Percentiles rank a stretch among this genome's conserved stretches.
Evolutionary conservation across 1,140 invertebrate genomes (phyloP).

Genomic region (Pantala flavescens): DNA sequence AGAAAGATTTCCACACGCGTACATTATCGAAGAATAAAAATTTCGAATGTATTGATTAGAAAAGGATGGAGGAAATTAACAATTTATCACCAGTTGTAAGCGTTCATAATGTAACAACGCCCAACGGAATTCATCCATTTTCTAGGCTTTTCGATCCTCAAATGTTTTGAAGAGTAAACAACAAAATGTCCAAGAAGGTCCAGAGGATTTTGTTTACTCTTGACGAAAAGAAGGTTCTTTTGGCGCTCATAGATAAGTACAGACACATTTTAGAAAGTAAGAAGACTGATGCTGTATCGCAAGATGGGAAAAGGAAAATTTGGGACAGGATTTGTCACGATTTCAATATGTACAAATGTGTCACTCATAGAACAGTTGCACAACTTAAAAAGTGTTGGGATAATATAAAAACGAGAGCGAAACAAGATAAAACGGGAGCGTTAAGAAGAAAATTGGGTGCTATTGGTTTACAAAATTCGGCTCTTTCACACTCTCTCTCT

Average conservation of each 20-base stretch:
- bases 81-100: too few species aligned
- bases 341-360: slow-evolving; percentile 7
- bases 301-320: background rate
- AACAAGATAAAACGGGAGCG: background rate
- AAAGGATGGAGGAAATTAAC: too few species aligned
- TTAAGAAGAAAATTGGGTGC: background rate
- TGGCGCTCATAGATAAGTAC: background rate
- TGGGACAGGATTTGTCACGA: background rate
- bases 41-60: too few species aligned
- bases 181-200: slow-evolving; percentile 6
- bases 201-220: slow-evolving; percentile 2
- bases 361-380: background rate
- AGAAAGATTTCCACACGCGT: too few species aligned
- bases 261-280: background rate
- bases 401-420: background rate
- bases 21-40: too few species aligned
- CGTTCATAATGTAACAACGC: too few species aligned
- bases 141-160: background rate
- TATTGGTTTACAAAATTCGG: background rate
- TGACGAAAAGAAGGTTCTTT: slow-evolving; percentile 1
- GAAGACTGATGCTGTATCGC: background rate
- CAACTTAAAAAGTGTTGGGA: slow-evolving; percentile 5
- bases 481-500: background rate
- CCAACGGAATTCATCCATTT: too few species aligned
- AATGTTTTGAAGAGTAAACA: background rate